phyloP scores from a whole-genome alignment of 2,113 vertebrate species.

The Misgurnus anguillicaudatus region DNA sequence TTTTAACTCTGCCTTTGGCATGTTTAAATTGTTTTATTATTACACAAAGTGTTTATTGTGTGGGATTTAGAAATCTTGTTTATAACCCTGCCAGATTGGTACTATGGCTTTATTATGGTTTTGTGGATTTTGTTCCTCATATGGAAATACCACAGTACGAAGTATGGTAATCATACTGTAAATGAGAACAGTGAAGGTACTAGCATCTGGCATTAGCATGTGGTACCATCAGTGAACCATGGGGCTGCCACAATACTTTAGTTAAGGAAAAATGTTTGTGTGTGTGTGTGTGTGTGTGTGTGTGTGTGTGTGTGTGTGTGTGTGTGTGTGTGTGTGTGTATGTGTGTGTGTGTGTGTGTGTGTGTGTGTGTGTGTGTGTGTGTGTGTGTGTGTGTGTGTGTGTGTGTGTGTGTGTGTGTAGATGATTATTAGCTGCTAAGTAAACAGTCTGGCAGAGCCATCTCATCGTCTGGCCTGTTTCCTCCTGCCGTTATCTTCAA shows the following conservation, averaged over 20 bases:
- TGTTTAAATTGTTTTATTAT: not conserved
- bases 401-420: not conserved
- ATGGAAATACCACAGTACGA: no score
- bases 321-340: not conserved
- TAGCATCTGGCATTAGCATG: not conserved
- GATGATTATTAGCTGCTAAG: slow-evolving; percentile 11
- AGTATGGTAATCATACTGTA: no score
- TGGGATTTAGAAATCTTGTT: not conserved
- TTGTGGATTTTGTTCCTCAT: no score
- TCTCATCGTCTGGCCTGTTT: slow-evolving; percentile 28
- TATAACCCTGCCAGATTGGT: no score
- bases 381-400: not conserved
- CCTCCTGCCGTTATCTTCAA: slow-evolving; percentile 10
- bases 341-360: slow-evolving; percentile 7
- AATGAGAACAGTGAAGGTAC: no score
- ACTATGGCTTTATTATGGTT: no score
- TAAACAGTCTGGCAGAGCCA: slow-evolving; percentile 33
- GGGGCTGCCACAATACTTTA: not conserved
- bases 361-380: slow-evolving; percentile 1
- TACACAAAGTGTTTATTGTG: not conserved
- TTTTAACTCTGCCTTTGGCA: slow-evolving; percentile 7
- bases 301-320: slow-evolving; percentile 6
- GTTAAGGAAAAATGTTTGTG: not conserved
- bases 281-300: not conserved
- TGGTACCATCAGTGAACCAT: not conserved